Conservation (phyloP, 2,888 invertebrate genomes). For the Agrochola macilenta region DNA sequence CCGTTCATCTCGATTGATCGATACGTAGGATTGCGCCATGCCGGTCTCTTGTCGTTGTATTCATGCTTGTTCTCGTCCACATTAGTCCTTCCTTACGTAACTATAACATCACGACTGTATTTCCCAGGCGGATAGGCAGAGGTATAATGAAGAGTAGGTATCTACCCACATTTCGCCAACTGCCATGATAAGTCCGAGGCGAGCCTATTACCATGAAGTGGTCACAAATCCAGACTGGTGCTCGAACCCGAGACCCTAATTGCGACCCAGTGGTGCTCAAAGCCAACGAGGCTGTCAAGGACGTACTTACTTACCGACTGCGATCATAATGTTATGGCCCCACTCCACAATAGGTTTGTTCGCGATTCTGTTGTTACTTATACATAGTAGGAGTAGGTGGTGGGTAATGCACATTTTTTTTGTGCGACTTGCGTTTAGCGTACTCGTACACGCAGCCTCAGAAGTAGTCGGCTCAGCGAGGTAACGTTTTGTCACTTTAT, state of each 20-base stretch:
- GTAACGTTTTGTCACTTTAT: neutral
- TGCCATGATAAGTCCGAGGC: neutral
- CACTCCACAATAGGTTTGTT: neutral
- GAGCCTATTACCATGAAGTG: neutral
- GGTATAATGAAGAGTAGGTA: neutral
- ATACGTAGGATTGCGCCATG: slow-evolving; percentile 53
- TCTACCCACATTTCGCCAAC: neutral
- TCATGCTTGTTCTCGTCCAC: neutral
- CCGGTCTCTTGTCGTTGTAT: neutral
- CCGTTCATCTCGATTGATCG: slow-evolving; percentile 67
- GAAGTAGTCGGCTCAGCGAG: neutral
- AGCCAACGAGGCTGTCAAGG: neutral
- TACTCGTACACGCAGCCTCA: neutral
- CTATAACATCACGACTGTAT: neutral
- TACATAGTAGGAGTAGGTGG: neutral
- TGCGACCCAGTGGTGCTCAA: neutral
- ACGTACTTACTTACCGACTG: neutral
- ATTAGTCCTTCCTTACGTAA: neutral
- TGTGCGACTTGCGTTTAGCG: neutral
- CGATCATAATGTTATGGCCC: neutral
- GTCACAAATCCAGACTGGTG: neutral
- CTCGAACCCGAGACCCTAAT: neutral
- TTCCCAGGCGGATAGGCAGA: no score
- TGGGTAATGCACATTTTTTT: neutral
- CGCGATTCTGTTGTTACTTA: neutral